Base-by-base conservation (phyloP, 1,140 invertebrate species). In the Trichonephila inaurata region DNA sequence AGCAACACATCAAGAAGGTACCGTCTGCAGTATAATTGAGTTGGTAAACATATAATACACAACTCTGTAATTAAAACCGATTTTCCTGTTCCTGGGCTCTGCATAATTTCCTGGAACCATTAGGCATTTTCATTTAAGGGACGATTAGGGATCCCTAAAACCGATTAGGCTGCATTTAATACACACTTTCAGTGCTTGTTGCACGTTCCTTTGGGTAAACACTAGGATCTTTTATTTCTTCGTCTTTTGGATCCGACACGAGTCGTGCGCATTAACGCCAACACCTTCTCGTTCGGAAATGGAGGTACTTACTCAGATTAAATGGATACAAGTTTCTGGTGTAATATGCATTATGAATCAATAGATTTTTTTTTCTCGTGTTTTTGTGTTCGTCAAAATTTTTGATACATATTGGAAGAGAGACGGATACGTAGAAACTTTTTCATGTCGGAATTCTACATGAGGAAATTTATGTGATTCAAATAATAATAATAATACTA, bases 41-140 rank as follows among this genome's bases (percentile, higher is more conserved):
- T 24, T 33, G 28, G 24, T 33, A 33, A 28, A 33, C 24, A 28
- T 12, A 77, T 77, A 77, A 77, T 77, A 77, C 33, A 28, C 72
- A 77, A 19, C 72, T 3, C 12, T 40, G 72, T 77, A 77, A 77
- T 77, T 77, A 77, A 77, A 77, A 77, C 72, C 33, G 72, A 77
- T 33, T 33, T 28, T 28, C 72, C 72, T 33, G 14, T 77, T 77
- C 14, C 72, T 77, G 24, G 1, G 18, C 33, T 33, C 14, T 5
- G 28, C 28, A 77, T 77, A 77, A 77, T 77, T 28, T 33, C 33
- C 72, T 6, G 6, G 24, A 40, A 40, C 72, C 72, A 40, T 77
- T 77, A 77, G 33, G 72, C 72, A 77, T 77, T 77, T 77, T 77
- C 72, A 33, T 77, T 77, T 77, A 77, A 77, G 72, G 33, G 33